Base-by-base conservation (phyloP, 2,888 invertebrate genomes). In the Eucera pruinosa region DNA sequence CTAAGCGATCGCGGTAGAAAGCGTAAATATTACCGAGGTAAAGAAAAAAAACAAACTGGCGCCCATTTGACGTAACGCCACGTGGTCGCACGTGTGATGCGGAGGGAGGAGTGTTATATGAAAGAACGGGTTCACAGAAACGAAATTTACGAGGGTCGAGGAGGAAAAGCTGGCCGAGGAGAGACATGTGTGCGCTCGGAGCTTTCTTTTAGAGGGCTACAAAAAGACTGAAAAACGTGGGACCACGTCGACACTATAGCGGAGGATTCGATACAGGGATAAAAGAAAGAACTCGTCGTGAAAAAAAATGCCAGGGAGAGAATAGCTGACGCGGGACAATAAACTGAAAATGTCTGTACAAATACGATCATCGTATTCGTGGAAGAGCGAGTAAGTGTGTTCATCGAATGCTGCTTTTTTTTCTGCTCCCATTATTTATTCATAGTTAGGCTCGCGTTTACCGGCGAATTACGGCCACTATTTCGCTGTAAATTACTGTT, bases 181-280 rank as follows among this genome's bases (percentile, higher is more conserved):
- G 39, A 64, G 58, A 71, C 66, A 67, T 80, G 58, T 68, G 83
- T 27, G 55, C 41, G 15, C n/a, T n/a, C 13, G 23, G 4, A 52
- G 52, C 58, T 68, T 75, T 60, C 65, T 36, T 54, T 43, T 23
- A 23, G 23, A 23, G 18, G 25, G 54, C n/a, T n/a, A 58, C 23
- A 23, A 50, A 33, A 48, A n/a, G 4, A 27, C 13, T 18, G 50
- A 70, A 71, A 82, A 76, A 50, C 84, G 82, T 84, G 82, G 64
- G 80, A 81, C 68, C 45, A 41, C 20, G 18, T 15, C 11, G 25
- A 25, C 23, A 15, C 43, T 4, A 52, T 18, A 11, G 52, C 30
- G 11, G 3, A 36, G 55, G 27, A 6, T 20, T 30, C 50, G 52
- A 47, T 27, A 39, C 20, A 48, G 23, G 41, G 66, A 69, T 48